Evolutionary conservation across 2,113 vertebrate genomes (phyloP), one percentile per base, ranked within the genome.

Genomic region (Cololabis saira): DNA sequence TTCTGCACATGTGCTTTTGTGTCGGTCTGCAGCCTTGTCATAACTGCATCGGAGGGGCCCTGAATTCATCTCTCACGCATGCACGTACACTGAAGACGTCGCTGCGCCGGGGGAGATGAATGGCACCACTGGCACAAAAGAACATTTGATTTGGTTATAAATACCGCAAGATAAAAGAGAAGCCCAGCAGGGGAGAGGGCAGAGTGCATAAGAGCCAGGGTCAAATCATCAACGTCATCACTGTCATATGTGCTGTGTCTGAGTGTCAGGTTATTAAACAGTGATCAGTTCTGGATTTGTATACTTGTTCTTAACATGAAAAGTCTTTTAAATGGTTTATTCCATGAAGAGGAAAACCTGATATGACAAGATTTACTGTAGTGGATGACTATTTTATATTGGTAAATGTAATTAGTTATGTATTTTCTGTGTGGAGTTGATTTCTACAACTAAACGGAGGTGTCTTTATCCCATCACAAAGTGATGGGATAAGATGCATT

Each of bases 141-240:
- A 90, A 94, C 89, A 90, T 93, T 89, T 92, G 81, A 92, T 93
- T 90, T 89, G 89, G 81, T 92, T 92, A 77, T 91, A 94, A 89
- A 93, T 86, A 86, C 80, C 66, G 15, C 63, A 1, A 83, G 82
- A 87, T 91, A 81, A 92, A 93, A 91, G 89, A 76, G 73, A 21
- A 51, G 61, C 88, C 18, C 84, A 81, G 90, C 64, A 2, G 84
- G 87, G 72, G 42, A 48, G 56, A 65, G 81, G 74, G 48, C 61
- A 82, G 50, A 89, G 86, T 74, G 60, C 75, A 79, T 21, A 43
- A 30, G 62, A 66, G 61, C 68, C 71, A 58, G 66, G 48, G 56
- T 51, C 44, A 63, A 65, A 7, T 48, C 76, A 63, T 73, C 57
- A 74, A 56, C 74, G 17, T 43, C 65, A 66, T 55, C 56, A 54